A percentile compares a stretch with the other conserved stretches of the same genome.
These are phyloP conservation scores for Gobiocypris rarus DNA, from an alignment of 2,113 vertebrate species.

Conservation along the genomic window DNA sequence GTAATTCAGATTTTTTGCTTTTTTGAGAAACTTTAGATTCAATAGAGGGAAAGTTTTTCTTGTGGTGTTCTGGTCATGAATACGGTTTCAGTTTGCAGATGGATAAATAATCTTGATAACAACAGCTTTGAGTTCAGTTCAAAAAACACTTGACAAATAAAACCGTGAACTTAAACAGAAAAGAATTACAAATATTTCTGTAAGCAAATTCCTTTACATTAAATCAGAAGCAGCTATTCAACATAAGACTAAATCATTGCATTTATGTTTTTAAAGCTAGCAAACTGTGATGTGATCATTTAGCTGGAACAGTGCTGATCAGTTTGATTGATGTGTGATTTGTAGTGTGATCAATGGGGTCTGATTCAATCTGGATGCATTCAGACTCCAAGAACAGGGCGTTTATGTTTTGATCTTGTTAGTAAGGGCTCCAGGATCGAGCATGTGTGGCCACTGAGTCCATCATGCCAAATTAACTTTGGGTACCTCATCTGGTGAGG, in stretches of 20 bases:
- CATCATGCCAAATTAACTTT: slow-evolving; percentile 49
- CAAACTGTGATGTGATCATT: slow-evolving; percentile 3
- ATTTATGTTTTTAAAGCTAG: background rate
- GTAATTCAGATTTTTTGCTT: background rate
- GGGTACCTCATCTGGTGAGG: slow-evolving; percentile 78
- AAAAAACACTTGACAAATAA: background rate
- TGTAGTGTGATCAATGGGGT: slow-evolving; percentile 58
- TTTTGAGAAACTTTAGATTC: background rate
- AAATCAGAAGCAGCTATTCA: background rate
- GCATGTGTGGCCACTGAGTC: slow-evolving; percentile 55
- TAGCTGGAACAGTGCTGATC: slow-evolving; percentile 54
- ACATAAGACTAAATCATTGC: background rate
- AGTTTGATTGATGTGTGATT: slow-evolving; percentile 21
- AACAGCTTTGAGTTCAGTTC: slow-evolving; percentile 1
- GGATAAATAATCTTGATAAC: background rate
- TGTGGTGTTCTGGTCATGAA: background rate
- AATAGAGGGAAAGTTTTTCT: background rate
- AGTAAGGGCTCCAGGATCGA: background rate
- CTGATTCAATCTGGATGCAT: slow-evolving; percentile 53
- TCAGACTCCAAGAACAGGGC: slow-evolving; percentile 16
- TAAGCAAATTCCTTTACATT: background rate
- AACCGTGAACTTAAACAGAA: background rate
- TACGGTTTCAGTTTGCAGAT: background rate
- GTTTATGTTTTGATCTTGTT: slow-evolving; percentile 37
- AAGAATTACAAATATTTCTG: background rate